These are phyloP conservation scores for Abrostola triplasia DNA, from an alignment of 2,888 invertebrate genomes.

Conservation along the genomic window DNA sequence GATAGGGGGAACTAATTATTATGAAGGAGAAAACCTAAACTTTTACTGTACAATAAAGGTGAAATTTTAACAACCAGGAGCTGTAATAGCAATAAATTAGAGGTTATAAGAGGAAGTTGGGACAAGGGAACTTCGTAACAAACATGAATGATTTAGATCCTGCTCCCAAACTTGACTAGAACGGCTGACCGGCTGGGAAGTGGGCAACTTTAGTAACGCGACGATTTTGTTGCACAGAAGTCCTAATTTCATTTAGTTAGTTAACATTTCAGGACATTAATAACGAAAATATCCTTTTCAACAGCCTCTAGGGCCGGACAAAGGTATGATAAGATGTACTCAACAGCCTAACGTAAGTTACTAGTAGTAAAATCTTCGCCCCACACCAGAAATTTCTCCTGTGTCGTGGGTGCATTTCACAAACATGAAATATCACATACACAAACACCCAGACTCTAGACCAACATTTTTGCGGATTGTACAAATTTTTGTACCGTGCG, in stretches of 20 bases:
- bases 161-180: slow-evolving; percentile 20
- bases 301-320: too few species aligned
- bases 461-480: too few species aligned
- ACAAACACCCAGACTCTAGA: too few species aligned
- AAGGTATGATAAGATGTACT: too few species aligned
- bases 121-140: slow-evolving; percentile 40
- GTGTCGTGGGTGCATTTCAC: too few species aligned
- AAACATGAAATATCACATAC: too few species aligned
- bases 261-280: too few species aligned
- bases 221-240: slow-evolving; percentile 12
- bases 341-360: too few species aligned
- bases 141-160: slow-evolving; percentile 52
- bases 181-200: slow-evolving; percentile 28
- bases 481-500: too few species aligned
- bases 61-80: slow-evolving; percentile 33
- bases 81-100: slow-evolving; percentile 41
- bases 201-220: slow-evolving; percentile 16
- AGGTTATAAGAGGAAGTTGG: slow-evolving; percentile 28
- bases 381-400: too few species aligned
- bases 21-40: neutral
- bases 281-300: too few species aligned
- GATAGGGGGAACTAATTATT: neutral
- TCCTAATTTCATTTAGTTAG: neutral
- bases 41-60: slow-evolving; percentile 25
- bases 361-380: too few species aligned